A percentile compares a stretch with the other conserved stretches of the same genome.
Evolutionary conservation across 2,888 invertebrate genomes (phyloP).

Genomic region (Brachyptera risi): DNA sequence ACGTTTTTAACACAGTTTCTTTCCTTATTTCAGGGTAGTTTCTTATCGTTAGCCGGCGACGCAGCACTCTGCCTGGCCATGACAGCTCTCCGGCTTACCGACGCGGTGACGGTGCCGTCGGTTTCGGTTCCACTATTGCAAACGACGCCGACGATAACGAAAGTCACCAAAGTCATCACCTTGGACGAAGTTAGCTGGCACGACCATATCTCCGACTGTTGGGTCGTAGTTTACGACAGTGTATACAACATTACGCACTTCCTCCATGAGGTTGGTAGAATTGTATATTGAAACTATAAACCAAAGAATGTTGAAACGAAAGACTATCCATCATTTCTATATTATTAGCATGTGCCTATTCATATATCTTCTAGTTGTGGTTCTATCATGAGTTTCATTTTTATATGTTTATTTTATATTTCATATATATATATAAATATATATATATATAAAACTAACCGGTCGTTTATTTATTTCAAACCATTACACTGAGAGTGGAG

Average conservation of each 20-base stretch:
- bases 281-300: no score
- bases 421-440: no score
- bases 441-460: no score
- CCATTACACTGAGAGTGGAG: no score
- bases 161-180: constrained; percentile 13
- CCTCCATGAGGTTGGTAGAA: constrained; percentile 58
- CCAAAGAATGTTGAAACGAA: no score
- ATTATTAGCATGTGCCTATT: no score
- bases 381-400: no score
- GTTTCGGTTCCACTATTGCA: not conserved
- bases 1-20: no score
- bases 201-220: constrained; percentile 68
- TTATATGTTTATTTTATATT: no score
- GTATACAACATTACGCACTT: constrained; percentile 80
- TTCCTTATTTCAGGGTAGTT: constrained; percentile 14
- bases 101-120: constrained; percentile 41
- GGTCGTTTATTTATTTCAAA: no score
- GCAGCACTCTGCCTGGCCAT: constrained; percentile 37
- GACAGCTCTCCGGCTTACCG: constrained; percentile 49
- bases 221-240: constrained; percentile 83
- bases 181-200: constrained; percentile 73
- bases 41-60: constrained; percentile 45
- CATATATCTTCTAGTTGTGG: no score
- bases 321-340: no score
- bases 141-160: not conserved